Percentiles rank a stretch among this genome's conserved stretches.
Evolutionary conservation across 2,797 vertebrate genomes (phyloP).

Genomic region (Chrysolophus pictus): DNA sequence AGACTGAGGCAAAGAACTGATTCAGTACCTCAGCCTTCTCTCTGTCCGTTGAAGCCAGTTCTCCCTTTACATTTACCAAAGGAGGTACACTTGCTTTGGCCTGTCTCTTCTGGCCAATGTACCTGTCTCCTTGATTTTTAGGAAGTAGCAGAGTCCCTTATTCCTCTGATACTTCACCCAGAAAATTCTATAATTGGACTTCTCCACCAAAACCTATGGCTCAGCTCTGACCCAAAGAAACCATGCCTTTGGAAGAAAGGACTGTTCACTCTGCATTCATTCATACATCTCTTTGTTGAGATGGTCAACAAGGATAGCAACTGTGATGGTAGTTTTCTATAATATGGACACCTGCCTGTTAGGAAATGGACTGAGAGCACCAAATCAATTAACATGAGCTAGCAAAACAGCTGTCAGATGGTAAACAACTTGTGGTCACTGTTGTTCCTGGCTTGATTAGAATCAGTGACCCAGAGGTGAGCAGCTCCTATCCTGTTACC

Average conservation of each 20-base stretch:
- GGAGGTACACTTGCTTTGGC: no score
- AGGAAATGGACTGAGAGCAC: conserved; percentile 52
- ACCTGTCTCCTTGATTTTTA: neutral
- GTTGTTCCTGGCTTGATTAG: conserved; percentile 66
- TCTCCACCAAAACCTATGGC: neutral
- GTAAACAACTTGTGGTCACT: conserved; percentile 67
- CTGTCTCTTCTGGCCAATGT: no score
- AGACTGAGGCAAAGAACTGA: no score
- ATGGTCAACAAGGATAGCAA: conserved; percentile 13
- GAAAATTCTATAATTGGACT: neutral
- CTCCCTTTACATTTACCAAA: no score
- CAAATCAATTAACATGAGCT: conserved; percentile 50
- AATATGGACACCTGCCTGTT: conserved; percentile 50
- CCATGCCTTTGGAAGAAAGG: neutral
- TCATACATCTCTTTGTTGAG: conserved; percentile 25
- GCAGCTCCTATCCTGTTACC: conserved; percentile 67
- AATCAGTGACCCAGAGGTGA: conserved; percentile 59
- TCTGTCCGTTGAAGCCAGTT: no score
- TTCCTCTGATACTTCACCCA: neutral
- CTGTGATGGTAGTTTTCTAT: conserved; percentile 23
- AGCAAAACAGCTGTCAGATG: conserved; percentile 65
- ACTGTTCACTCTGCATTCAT: neutral
- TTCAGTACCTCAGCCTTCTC: no score
- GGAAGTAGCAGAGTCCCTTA: neutral
- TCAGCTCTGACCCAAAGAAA: neutral